Evolutionary conservation across 2,888 invertebrate species (phyloP).

Genomic region (Gryllus longicercus): DNA sequence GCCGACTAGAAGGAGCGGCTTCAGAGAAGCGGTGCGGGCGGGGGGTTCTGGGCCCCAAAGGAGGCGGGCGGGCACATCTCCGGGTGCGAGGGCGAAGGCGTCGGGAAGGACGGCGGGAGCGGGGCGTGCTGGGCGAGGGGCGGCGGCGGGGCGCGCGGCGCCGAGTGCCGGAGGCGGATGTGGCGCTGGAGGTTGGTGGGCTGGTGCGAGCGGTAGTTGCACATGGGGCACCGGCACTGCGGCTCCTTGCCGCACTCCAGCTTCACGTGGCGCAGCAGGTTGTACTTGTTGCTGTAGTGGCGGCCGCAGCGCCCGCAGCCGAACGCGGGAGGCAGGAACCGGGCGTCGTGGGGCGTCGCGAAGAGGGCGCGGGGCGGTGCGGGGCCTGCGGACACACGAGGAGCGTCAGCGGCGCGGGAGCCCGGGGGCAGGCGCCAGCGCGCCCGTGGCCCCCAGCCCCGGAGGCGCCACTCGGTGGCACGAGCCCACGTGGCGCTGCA

Average conservation of each 20-base stretch:
- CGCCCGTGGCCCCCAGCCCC: not conserved
- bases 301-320: not conserved
- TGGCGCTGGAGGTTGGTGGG: conserved; percentile 35
- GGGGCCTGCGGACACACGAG: not conserved
- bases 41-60: no score
- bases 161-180: conserved; percentile 18
- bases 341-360: not conserved
- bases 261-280: conserved; percentile 43
- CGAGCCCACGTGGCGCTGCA: conserved; percentile 28
- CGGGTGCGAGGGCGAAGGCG: no score
- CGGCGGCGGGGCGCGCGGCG: not conserved
- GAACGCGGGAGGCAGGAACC: not conserved
- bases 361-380: not conserved
- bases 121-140: not conserved
- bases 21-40: no score
- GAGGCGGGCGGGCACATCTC: no score
- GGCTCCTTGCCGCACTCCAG: conserved; percentile 43
- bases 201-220: conserved; percentile 33
- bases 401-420: not conserved
- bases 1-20: no score
- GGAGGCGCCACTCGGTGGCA: not conserved
- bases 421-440: not conserved
- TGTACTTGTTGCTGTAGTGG: conserved; percentile 39
- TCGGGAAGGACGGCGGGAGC: no score
- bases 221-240: conserved; percentile 38